Base-by-base conservation (phyloP, 2,113 vertebrate genomes). In the Nesoenas mayeri region DNA sequence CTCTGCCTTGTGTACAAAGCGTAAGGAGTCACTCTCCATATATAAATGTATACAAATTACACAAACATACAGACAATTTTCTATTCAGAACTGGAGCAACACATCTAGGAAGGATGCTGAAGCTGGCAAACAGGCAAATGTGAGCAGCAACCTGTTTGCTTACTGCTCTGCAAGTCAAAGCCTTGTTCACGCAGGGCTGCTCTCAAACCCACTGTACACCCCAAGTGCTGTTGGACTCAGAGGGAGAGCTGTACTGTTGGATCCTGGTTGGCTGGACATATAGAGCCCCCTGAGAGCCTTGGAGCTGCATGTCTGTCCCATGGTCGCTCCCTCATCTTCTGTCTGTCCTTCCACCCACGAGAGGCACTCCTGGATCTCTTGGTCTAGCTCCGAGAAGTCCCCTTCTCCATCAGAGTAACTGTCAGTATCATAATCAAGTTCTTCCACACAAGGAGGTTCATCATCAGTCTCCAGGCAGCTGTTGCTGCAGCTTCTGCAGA, bases 381-480 rank as follows among this genome's bases (percentile, higher is more conserved):
- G 85, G 73, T 98, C 98, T 47, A 98, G 77, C 70, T 98, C 98
- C 0, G 48, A 84, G 75, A 97, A 78, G 69, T 95, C 95, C 16
- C 67, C 94, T 54, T 98, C 97, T 0, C 54, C 91, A 31, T 98
- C 97, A 10, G 96, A 97, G 92, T 94, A 97, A 81, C 95, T 96
- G 72, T 97, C 97, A 47, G 95, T 81, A 25, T 95, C 95, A 61
- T 99, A 99, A 95, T 99, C 98, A 0, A 99, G 98, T 85, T 99
- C 98, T 93, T 99, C 99, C 26, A 85, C 81, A 75, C 98, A 99
- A 1, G 98, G 97, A n/a, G 99, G 99, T 86, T 99, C 99, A 5
- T 99, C 99, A 2, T 99, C 99, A 53, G 91, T 81, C 42, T 98
- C 97, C 28, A 74, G 42, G 21, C 81, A 48, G 85, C 60, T 73